phyloP scores from a whole-genome alignment of 2,113 vertebrate species.

The Zosterops hypoxanthus region DNA sequence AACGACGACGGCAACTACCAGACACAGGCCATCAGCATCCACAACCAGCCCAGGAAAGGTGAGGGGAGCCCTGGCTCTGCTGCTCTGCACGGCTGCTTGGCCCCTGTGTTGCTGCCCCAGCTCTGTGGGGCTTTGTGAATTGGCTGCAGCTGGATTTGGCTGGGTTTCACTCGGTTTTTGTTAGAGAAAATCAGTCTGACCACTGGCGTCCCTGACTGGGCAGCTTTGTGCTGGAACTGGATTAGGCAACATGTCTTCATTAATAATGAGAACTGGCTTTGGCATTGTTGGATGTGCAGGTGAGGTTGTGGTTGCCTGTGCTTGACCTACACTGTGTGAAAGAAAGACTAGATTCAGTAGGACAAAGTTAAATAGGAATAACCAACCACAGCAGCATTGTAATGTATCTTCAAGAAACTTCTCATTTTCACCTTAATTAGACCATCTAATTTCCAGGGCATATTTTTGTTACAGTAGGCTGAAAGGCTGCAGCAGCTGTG shows the following conservation, averaged over 20 bases:
- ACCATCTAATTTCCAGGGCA: not conserved
- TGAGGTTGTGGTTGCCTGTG: not conserved
- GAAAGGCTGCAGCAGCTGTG: not conserved
- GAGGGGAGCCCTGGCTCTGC: not conserved
- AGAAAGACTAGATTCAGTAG: not conserved
- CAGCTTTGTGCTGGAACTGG: not conserved
- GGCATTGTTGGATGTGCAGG: not conserved
- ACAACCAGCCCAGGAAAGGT: slow-evolving; percentile 96
- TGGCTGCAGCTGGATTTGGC: not conserved
- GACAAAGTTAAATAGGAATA: not conserved
- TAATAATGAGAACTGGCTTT: not conserved
- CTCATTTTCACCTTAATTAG: not conserved
- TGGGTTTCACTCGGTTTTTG: not conserved
- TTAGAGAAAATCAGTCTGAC: not conserved
- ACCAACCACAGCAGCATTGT: not conserved
- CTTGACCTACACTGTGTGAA: not conserved
- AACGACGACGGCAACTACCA: slow-evolving; percentile 98
- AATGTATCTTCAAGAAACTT: not conserved
- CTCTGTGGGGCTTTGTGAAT: not conserved
- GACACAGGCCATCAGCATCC: slow-evolving; percentile 99
- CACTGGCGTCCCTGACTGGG: rapidly evolving
- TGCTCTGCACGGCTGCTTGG: not conserved
- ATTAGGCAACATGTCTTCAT: not conserved
- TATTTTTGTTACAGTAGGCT: not conserved
- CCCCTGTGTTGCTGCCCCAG: not conserved